Conservation (phyloP, 1,140 invertebrate genomes). For the Drosophila nebulosa region DNA sequence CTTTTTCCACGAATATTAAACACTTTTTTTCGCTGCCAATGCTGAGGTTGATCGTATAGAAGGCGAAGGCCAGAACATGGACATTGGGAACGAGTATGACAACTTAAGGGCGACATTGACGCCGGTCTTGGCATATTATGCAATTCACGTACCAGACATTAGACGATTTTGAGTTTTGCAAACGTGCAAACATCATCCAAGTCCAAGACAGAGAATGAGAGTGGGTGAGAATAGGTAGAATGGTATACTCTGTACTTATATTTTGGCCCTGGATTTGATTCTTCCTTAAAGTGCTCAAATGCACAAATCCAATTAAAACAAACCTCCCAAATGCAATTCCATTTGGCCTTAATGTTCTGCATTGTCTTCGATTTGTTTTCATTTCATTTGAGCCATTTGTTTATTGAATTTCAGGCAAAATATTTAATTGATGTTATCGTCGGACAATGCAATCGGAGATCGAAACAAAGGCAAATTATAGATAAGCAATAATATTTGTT, state of each 20-base stretch:
- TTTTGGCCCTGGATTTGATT: not conserved
- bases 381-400: slow-evolving; percentile 61
- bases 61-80: not conserved
- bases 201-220: not conserved
- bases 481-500: slow-evolving; percentile 73
- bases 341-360: slow-evolving; percentile 45
- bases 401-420: slow-evolving; percentile 27
- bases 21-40: slow-evolving; percentile 10
- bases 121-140: slow-evolving; percentile 41
- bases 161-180: slow-evolving; percentile 40
- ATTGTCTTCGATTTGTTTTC: slow-evolving; percentile 66
- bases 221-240: not conserved
- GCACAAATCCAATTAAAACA: slow-evolving; percentile 57
- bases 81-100: slow-evolving; percentile 40
- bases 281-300: slow-evolving; percentile 25
- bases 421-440: slow-evolving; percentile 66
- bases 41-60: slow-evolving; percentile 3
- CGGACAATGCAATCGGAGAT: slow-evolving; percentile 43
- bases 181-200: slow-evolving; percentile 40
- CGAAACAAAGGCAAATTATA: slow-evolving; percentile 35
- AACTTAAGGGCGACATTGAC: slow-evolving; percentile 45
- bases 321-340: slow-evolving; percentile 54
- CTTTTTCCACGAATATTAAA: slow-evolving; percentile 51
- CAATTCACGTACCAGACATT: slow-evolving; percentile 54
- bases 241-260: not conserved